Evolutionary conservation across 2,888 invertebrate species (phyloP), one percentile per base, ranked within the genome.

Genomic region (Leptura quadrifasciata): DNA sequence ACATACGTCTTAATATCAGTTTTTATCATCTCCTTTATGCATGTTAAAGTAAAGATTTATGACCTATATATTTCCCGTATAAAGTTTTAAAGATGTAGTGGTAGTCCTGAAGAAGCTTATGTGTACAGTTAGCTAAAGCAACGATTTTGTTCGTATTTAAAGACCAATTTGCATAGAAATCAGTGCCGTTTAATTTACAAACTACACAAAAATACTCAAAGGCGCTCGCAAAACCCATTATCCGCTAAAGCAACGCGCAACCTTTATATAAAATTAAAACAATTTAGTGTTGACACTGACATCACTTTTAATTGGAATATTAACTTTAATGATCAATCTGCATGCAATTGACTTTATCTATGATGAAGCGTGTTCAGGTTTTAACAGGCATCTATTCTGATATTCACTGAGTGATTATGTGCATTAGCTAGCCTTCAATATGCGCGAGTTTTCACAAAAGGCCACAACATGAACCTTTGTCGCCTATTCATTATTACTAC

Each of bases 301-400:
- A 27, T 58, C 58, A 69, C 35, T 71, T 52, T 71, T 57, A 71
- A 71, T 61, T 61, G 71, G 61, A 17, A 35, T 52, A 52, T 71
- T 71, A 71, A 61, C 39, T 71, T 71, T 71, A 47, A 71, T 52
- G 71, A 61, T 61, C 61, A 47, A 71, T 71, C 71, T 71, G 27
- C 60, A 61, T 71, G 71, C 61, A 47, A 71, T 71, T 61, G 47
- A 47, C 52, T 60, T 71, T 52, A 61, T 39, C 60, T 71, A 18
- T 52, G 21, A 12, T 68, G 27, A 39, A 24, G 39, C 52, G 21
- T 24, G 27, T 55, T 35, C 9, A 58, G 35, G 31, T 57, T 69
- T 69, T 58, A 15, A 58, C 20, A 12, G 15, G 52, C 52, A 39
- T 35, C 69, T 27, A 20, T 58, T 69, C 21, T n/a, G 35, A 58